Base-by-base conservation (phyloP, 2,888 invertebrate species). In the Holacanthella duospinosa region DNA sequence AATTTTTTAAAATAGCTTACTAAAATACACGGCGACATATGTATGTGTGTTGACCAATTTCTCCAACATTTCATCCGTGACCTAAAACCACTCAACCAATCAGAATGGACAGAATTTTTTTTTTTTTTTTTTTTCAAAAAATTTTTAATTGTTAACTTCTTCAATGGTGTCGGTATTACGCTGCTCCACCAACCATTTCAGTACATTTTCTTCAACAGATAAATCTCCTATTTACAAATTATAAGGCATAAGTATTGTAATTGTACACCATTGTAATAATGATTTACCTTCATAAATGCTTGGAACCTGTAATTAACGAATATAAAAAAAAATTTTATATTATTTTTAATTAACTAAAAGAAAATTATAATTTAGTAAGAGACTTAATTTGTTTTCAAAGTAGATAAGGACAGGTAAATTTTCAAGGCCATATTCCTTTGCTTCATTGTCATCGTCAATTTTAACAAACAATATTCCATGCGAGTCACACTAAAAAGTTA, bases 61-160 rank as follows among this genome's bases (percentile, higher is more conserved):
- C 74, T 93, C 92, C 83, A 93, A 88, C 89, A 92, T 92, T 80
- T 92, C 91, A 75, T 92, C 89, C 9, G 92, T 93, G 26, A 93
- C 85, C 48, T 48, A 21, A 48, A 48, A 21, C 6, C 6, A 48
- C n/a, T 48, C 4, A 48, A n/a, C 93, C 80, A 93, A 75, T 62
- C 74, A 74, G 16, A 74, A 58, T 58, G 68, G 56, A 73, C 74
- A 56, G 75, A 74, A 93, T 91, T 36, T 16, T n/a, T n/a, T n/a
- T n/a, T n/a, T n/a, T n/a, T n/a, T n/a, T n/a, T n/a, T n/a, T n/a
- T n/a, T n/a, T n/a, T n/a, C n/a, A n/a, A n/a, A n/a, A 36, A 36
- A 36, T 36, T 12, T 36, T 12, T 36, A 36, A 36, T 36, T 12
- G 6, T 16, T 21, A n/a, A 48, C 48, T 80, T 93, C 93, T 79